Evolutionary conservation across 2,797 vertebrate species (phyloP).

Genomic region (Pantherophis vulpinus): DNA sequence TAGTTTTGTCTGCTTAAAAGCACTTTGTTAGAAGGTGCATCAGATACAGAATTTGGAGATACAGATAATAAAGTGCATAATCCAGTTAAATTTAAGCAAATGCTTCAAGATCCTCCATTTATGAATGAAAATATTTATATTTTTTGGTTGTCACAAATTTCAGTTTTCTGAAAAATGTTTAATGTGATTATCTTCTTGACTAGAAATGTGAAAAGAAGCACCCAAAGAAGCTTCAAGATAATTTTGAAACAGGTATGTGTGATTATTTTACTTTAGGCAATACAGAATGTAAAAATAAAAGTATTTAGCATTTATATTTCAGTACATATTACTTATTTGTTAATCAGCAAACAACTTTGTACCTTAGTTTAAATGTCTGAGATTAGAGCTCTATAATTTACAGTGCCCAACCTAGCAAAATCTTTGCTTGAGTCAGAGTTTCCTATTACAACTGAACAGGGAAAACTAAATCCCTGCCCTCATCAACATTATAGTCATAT

Average conservation of each 20-base stretch:
- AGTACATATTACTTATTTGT: not conserved
- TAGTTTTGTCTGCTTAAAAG: not conserved
- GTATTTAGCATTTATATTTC: not conserved
- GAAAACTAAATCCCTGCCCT: not conserved
- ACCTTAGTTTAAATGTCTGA: not conserved
- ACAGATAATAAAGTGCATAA: not conserved
- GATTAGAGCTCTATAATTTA: not conserved
- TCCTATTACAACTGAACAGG: not conserved
- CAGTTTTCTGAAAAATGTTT: constrained; percentile 17
- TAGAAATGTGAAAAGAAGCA: constrained; percentile 91
- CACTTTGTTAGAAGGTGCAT: not conserved
- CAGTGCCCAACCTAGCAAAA: not conserved
- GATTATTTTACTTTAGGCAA: constrained; percentile 2
- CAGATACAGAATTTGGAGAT: not conserved
- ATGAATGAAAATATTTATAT: not conserved
- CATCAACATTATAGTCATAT: not conserved
- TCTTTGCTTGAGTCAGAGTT: not conserved
- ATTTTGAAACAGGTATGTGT: constrained; percentile 85
- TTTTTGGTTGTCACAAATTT: not conserved
- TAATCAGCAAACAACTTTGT: no score
- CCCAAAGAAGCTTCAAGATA: constrained; percentile 88
- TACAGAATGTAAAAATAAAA: not conserved
- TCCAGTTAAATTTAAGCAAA: not conserved
- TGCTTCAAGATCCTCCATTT: not conserved
- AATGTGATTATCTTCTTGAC: constrained; percentile 50